Conservation (phyloP, 2,888 invertebrate species). For the Acheta domesticus region DNA sequence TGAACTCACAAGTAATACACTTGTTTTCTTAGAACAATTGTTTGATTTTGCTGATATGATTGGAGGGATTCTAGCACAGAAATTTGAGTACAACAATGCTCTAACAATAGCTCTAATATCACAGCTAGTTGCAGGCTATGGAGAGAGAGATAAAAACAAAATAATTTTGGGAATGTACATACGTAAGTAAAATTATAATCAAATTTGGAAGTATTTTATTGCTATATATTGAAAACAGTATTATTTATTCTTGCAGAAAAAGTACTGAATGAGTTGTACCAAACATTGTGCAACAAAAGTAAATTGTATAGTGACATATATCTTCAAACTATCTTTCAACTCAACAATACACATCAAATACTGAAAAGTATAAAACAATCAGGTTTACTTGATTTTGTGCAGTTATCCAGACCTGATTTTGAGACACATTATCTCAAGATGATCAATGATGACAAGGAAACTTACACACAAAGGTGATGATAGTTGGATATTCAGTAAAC, state of each 20-base stretch:
- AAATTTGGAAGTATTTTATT: neutral
- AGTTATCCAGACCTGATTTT: constrained; percentile 79
- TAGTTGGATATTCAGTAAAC: no score
- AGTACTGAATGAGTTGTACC: constrained; percentile 81
- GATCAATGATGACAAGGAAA: constrained; percentile 76
- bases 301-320: constrained; percentile 86
- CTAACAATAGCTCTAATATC: neutral
- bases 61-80: constrained; percentile 62
- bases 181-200: constrained; percentile 56
- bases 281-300: constrained; percentile 85
- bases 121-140: constrained; percentile 22
- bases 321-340: constrained; percentile 81
- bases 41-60: constrained; percentile 74
- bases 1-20: constrained; percentile 92
- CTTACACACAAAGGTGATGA: constrained; percentile 62
- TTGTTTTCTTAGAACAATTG: constrained; percentile 88
- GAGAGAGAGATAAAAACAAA: constrained; percentile 55
- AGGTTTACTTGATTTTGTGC: constrained; percentile 75
- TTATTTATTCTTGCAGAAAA: constrained; percentile 60
- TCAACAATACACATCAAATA: constrained; percentile 94
- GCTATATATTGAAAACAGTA: neutral
- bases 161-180: constrained; percentile 76
- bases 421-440: constrained; percentile 82
- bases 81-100: constrained; percentile 55
- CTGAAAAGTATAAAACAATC: constrained; percentile 86